Evolutionary conservation across 2,113 vertebrate genomes (phyloP).

Genomic region (Vidua chalybeata): DNA sequence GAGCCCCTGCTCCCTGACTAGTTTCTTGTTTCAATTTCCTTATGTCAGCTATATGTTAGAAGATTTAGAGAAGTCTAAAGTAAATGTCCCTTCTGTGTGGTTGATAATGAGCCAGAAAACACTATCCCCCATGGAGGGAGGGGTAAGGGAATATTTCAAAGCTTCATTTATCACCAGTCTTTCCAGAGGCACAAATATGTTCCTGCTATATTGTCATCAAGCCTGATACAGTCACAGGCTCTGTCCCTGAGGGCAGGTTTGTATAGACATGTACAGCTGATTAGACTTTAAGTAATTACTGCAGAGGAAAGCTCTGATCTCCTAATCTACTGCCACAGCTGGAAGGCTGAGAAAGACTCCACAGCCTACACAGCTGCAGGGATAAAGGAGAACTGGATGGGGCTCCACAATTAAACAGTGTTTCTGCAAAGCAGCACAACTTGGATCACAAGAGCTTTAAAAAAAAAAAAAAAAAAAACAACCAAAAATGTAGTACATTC

Average conservation of each 20-base stretch:
- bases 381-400: background rate
- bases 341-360: constrained; percentile 8
- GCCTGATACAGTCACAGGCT: background rate
- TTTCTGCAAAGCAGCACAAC: background rate
- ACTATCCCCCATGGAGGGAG: background rate
- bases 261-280: background rate
- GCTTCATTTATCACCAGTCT: background rate
- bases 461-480: background rate
- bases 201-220: background rate
- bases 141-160: background rate
- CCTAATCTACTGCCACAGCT: background rate
- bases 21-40: background rate
- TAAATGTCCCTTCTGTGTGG: background rate
- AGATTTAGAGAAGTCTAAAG: background rate
- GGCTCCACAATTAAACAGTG: background rate
- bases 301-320: background rate
- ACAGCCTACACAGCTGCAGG: constrained; percentile 22
- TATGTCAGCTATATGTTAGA: background rate
- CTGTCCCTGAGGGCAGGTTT: background rate
- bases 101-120: background rate
- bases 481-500: background rate
- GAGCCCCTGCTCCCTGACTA: background rate
- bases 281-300: background rate
- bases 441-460: background rate
- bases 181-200: background rate